phyloP scores from a whole-genome alignment of 1,140 invertebrate genomes.

The Reticulitermes speratus region DNA sequence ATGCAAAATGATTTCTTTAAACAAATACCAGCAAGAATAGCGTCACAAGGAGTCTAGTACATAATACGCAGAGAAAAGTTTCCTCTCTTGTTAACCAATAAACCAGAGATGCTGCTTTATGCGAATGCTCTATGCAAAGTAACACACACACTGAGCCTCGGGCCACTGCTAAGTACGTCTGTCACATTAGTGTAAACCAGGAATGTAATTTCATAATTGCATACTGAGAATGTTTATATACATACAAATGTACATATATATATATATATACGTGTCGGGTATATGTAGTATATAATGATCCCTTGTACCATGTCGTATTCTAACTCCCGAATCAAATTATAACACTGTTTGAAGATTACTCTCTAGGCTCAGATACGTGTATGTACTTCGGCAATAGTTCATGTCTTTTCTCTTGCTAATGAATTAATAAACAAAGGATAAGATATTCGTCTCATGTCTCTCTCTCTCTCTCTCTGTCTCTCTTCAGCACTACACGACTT shows the following conservation, averaged over 20 bases:
- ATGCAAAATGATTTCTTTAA: too few species aligned
- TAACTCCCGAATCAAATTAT: neutral
- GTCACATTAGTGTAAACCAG: too few species aligned
- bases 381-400: neutral
- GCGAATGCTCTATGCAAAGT: too few species aligned
- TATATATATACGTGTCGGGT: neutral
- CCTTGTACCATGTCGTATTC: too few species aligned
- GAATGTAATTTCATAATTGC: too few species aligned
- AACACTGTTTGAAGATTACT: slow-evolving; percentile 19
- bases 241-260: neutral
- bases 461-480: neutral
- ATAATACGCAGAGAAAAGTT: too few species aligned
- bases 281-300: neutral
- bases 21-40: too few species aligned
- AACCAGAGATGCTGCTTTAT: too few species aligned
- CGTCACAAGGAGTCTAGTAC: too few species aligned
- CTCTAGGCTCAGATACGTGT: neutral
- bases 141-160: too few species aligned
- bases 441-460: slow-evolving; percentile 12
- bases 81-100: too few species aligned
- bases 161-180: too few species aligned
- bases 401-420: neutral
- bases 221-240: neutral
- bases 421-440: slow-evolving; percentile 21
- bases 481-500: neutral